Conservation (phyloP, 1,140 invertebrate genomes). For the Plutomurus gul region DNA sequence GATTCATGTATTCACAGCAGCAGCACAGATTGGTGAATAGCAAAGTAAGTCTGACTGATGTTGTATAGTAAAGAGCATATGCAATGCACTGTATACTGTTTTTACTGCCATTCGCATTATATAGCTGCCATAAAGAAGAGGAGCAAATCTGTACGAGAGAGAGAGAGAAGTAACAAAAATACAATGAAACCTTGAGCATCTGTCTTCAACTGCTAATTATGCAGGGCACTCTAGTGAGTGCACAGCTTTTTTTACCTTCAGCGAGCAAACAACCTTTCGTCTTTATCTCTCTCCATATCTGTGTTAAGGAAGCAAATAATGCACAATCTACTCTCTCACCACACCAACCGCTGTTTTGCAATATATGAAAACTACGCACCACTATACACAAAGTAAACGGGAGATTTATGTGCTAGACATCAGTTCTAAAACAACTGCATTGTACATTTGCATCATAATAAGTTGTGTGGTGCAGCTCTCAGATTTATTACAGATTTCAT, state of each 20-base stretch:
- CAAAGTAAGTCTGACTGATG: too few species aligned
- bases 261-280: not conserved
- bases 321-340: too few species aligned
- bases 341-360: not conserved
- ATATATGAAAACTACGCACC: not conserved
- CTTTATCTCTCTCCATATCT: constrained; percentile 2
- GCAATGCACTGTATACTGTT: too few species aligned
- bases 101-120: too few species aligned
- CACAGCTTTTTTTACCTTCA: constrained; percentile 20
- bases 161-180: not conserved
- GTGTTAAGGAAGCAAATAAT: constrained; percentile 2
- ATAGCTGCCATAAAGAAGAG: not conserved
- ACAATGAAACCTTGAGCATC: constrained; percentile 25
- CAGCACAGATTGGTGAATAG: too few species aligned
- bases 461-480: not conserved
- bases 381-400: not conserved
- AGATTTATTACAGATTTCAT: constrained; percentile 12
- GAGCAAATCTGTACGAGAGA: not conserved
- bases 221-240: constrained; percentile 12
- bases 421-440: not conserved
- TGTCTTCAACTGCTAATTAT: constrained; percentile 22
- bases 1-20: too few species aligned
- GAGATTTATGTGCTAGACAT: not conserved
- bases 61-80: too few species aligned
- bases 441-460: not conserved